phyloP scores from a whole-genome alignment of 2,888 invertebrate genomes.

The Leptarthrus brevirostris region DNA sequence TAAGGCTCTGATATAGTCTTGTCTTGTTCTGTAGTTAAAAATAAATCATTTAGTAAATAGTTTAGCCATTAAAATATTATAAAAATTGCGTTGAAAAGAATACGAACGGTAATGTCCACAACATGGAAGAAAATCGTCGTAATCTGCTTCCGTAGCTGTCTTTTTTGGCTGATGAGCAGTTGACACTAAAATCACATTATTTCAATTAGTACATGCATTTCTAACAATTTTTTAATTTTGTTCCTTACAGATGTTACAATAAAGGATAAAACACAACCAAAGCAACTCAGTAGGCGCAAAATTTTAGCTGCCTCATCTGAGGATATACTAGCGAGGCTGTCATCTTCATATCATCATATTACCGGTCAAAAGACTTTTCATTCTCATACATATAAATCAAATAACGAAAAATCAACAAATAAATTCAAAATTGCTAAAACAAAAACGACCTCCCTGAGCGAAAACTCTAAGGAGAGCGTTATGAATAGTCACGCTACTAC shows the following conservation, averaged over 20 bases:
- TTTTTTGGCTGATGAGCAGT: too few species aligned
- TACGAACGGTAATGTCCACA: too few species aligned
- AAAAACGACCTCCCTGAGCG: conserved; percentile 35
- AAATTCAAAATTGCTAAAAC: conserved; percentile 1
- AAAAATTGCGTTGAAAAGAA: too few species aligned
- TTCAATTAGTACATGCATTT: too few species aligned
- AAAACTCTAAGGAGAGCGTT: conserved; percentile 53
- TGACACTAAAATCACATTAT: too few species aligned
- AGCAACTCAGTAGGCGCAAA: conserved; percentile 41
- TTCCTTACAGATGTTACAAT: conserved; percentile 31
- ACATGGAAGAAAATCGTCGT: too few species aligned
- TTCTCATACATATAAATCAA: not conserved
- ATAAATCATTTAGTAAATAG: too few species aligned
- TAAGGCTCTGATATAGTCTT: too few species aligned
- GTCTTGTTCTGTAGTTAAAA: too few species aligned
- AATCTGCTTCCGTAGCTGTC: too few species aligned
- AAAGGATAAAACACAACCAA: conserved; percentile 39
- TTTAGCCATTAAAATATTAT: too few species aligned
- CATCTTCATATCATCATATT: conserved; percentile 14
- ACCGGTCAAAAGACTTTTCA: not conserved
- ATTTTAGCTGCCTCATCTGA: conserved; percentile 31
- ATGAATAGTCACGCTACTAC: conserved; percentile 68
- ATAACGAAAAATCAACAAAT: conserved; percentile 1
- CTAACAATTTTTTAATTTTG: not conserved
- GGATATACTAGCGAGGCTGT: conserved; percentile 18